Percentiles rank a stretch among this genome's conserved stretches.
These are phyloP conservation scores for Archips crataeganus DNA, from an alignment of 2,888 invertebrate species.

Conservation along the genomic window DNA sequence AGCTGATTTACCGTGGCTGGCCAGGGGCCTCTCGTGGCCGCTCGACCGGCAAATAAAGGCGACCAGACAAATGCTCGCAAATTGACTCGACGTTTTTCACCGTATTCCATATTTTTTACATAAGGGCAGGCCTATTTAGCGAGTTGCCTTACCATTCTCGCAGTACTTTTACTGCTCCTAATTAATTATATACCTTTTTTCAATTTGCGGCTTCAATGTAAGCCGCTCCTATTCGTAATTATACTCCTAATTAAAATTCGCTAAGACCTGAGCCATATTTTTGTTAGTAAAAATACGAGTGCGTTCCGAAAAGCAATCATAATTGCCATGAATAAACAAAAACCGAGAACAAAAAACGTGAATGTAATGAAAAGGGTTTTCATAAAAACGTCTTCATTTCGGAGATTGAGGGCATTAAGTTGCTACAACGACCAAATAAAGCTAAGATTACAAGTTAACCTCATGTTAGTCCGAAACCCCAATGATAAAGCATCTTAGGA, in stretches of 20 bases:
- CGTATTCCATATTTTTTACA: constrained; percentile 75
- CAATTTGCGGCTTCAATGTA: constrained; percentile 20
- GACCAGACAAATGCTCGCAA: constrained; percentile 84
- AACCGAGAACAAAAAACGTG: constrained; percentile 47
- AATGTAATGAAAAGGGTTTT: constrained; percentile 70
- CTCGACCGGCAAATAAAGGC: constrained; percentile 83
- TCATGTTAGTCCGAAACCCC: constrained; percentile 84
- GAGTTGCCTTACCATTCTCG: constrained; percentile 25
- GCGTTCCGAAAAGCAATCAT: constrained; percentile 3
- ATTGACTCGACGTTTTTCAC: constrained; percentile 83
- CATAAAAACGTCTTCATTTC: constrained; percentile 80
- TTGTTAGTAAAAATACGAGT: not conserved
- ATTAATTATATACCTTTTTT: constrained; percentile 32
- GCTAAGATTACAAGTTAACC: constrained; percentile 86
- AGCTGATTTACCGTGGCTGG: constrained; percentile 82
- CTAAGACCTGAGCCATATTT: constrained; percentile 5
- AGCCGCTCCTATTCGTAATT: constrained; percentile 18
- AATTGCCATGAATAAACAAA: not conserved
- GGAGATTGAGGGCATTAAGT: constrained; percentile 76
- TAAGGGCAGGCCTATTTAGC: constrained; percentile 54
- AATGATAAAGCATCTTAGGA: constrained; percentile 86
- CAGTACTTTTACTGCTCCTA: constrained; percentile 22
- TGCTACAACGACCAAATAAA: constrained; percentile 81
- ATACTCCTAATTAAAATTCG: constrained; percentile 21
- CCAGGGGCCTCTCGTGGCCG: constrained; percentile 71